phyloP scores from a whole-genome alignment of 2,113 vertebrate species.

The Pitta sordida region DNA sequence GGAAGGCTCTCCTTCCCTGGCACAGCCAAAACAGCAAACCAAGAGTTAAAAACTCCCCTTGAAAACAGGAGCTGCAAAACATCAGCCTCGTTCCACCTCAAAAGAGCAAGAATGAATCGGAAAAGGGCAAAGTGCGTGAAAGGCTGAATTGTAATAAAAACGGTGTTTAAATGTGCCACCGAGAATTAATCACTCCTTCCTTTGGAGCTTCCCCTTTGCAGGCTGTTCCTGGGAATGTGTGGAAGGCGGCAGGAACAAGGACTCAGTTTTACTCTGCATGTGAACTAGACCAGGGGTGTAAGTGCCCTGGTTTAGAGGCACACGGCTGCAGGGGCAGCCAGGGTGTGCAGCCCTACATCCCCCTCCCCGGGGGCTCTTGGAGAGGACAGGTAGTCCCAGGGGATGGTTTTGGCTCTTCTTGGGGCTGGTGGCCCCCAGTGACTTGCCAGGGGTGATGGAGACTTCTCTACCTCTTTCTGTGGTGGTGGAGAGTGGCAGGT shows the following conservation, averaged over 20 bases:
- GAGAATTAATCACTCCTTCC: conserved; percentile 52
- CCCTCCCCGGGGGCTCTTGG: rapidly evolving
- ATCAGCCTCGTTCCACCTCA: conserved; percentile 48
- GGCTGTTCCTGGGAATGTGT: neutral
- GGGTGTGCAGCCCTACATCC: neutral
- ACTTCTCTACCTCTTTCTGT: rapidly evolving
- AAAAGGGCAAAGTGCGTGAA: conserved; percentile 53
- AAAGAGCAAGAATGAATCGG: conserved; percentile 62
- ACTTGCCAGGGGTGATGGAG: rapidly evolving
- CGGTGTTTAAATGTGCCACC: conserved; percentile 36
- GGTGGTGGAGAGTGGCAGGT: neutral
- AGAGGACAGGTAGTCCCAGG: rapidly evolving
- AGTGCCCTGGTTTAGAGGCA: neutral
- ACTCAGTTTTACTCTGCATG: neutral
- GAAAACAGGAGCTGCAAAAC: conserved; percentile 20
- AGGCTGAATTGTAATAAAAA: conserved; percentile 58
- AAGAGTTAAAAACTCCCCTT: conserved; percentile 11
- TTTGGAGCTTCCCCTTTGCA: neutral
- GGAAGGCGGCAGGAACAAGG: neutral
- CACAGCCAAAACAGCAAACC: neutral
- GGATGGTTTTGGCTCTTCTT: neutral
- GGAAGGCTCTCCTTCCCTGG: rapidly evolving
- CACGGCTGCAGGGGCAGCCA: rapidly evolving
- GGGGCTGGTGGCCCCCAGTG: neutral
- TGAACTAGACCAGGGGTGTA: neutral